Base-by-base conservation (phyloP, 2,888 invertebrate species). In the Cataglyphis livida region DNA sequence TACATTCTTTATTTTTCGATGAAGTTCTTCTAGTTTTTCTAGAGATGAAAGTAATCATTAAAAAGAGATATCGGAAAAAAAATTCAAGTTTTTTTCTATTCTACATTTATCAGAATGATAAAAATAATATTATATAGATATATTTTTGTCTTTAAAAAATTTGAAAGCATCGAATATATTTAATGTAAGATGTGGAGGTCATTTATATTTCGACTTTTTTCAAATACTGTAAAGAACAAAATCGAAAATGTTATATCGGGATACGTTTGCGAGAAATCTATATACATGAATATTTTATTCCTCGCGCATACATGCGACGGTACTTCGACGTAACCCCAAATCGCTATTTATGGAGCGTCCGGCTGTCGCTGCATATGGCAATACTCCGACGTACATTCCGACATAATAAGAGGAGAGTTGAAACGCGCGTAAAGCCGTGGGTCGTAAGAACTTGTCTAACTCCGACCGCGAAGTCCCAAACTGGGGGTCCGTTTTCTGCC, bases 321-420 rank as follows among this genome's bases (percentile, higher is more conserved):
- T 66, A 65, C 51, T 25, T 54, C 66, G 38, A 71, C 32, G 59
- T 79, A 79, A 79, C 35, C 21, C 59, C 28, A 73, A 79, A 79
- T 79, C 59, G 71, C 59, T 71, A 59, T 79, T 79, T 79, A 73
- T 73, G 44, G 74, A 73, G 73, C 44, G 59, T 71, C 78, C 70
- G 76, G n/a, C 54, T 38, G 75, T 32, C 21, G 71, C 51, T 38
- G 38, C 66, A 51, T 35, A 78, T 48, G 44, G 59, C 73, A 44
- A 59, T 44, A 71, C 28, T 12, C 32, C 32, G 32, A 21, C 61
- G 61, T 51, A 18, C 61, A 25, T 15, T 32, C 81, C 76, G 21
- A 75, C 48, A 54, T 75, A 64, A 81, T 41, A 41, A 51, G 44
- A 28, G n/a, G n/a, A n/a, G n/a, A 25, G 15, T 51, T 10, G 62